Evolutionary conservation across 2,797 vertebrate genomes (phyloP).

Genomic region (Manis crassicaudata): DNA sequence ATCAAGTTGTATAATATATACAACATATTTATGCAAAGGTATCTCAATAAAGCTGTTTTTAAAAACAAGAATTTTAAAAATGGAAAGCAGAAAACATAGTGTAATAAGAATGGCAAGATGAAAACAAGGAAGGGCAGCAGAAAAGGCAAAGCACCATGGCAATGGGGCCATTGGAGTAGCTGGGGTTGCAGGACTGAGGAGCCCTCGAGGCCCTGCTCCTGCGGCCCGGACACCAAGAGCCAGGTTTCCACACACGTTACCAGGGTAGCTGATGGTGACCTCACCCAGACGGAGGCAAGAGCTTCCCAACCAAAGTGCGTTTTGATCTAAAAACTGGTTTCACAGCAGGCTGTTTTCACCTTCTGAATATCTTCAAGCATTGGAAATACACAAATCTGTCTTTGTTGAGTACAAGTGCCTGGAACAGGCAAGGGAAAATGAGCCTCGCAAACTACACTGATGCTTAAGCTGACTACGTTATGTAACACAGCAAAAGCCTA

Average conservation of each 20-base stretch:
- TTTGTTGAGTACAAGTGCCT: not conserved
- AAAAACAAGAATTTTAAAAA: not conserved
- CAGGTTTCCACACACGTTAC: not conserved
- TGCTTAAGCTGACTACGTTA: not conserved
- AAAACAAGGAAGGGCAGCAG: not conserved
- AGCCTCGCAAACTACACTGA: not conserved
- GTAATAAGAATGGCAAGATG: not conserved
- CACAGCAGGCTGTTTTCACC: not conserved
- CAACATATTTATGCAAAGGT: not conserved
- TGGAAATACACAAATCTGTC: not conserved
- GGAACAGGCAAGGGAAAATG: not conserved
- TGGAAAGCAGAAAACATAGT: not conserved
- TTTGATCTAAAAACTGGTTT: not conserved
- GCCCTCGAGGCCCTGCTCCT: rapidly evolving
- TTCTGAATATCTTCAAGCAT: not conserved
- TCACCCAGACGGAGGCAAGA: not conserved
- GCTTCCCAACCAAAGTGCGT: not conserved
- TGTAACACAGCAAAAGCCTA: not conserved
- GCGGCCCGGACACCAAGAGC: rapidly evolving
- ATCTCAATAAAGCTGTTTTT: not conserved
- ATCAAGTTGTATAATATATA: not conserved
- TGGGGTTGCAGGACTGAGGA: rapidly evolving
- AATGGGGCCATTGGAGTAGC: not conserved
- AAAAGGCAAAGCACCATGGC: not conserved
- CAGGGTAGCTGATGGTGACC: not conserved